Conservation (phyloP, 2,888 invertebrate species). For the Diplazon laetatorius region DNA sequence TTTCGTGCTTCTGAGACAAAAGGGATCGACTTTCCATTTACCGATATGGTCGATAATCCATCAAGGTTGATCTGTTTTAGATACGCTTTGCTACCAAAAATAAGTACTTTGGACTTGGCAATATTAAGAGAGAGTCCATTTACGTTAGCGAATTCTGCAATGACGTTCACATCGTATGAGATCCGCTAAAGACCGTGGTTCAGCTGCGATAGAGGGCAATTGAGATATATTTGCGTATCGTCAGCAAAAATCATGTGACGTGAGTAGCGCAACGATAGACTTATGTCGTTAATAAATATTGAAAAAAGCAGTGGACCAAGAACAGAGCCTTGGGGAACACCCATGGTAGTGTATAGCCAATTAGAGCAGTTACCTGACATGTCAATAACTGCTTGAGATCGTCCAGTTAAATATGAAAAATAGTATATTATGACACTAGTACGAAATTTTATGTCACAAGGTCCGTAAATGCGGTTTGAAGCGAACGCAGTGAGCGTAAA, state of each 20-base stretch:
- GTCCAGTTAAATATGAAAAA: not conserved
- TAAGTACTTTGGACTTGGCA: slow-evolving; percentile 12
- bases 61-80: not conserved
- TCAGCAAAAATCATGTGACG: slow-evolving; percentile 42
- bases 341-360: not conserved
- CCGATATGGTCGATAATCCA: not conserved
- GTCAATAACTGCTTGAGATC: slow-evolving; percentile 8
- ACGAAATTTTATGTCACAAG: too few species aligned
- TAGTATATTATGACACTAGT: too few species aligned
- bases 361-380: not conserved
- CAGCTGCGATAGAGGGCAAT: not conserved
- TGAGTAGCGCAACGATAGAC: not conserved
- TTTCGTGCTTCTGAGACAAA: not conserved
- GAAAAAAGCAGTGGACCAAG: slow-evolving; percentile 29
- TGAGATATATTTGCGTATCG: slow-evolving; percentile 41
- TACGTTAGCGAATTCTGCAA: slow-evolving; percentile 47
- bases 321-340: slow-evolving; percentile 33
- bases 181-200: not conserved
- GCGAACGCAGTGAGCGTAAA: too few species aligned
- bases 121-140: slow-evolving; percentile 1
- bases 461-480: too few species aligned
- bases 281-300: slow-evolving; percentile 41
- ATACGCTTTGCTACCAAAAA: slow-evolving; percentile 1
- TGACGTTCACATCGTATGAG: too few species aligned
- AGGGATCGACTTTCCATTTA: not conserved